Evolutionary conservation across 2,797 vertebrate species (phyloP).

Genomic region (Gymnodraco acuticeps): DNA sequence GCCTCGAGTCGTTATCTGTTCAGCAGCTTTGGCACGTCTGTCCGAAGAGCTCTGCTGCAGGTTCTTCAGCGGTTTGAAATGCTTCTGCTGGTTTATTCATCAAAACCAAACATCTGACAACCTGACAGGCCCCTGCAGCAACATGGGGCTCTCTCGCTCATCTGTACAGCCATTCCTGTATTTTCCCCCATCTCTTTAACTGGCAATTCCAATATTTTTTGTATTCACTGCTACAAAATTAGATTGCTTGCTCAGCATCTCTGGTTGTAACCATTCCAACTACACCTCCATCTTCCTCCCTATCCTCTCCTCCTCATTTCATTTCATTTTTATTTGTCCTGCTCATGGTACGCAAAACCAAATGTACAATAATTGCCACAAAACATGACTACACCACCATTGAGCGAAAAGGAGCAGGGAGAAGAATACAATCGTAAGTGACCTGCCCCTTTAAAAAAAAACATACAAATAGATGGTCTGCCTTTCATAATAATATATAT

Average conservation of each 20-base stretch:
- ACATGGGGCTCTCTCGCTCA: slow-evolving; percentile 5
- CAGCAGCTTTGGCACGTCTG: slow-evolving; percentile 40
- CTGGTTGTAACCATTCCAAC: background rate
- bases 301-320: slow-evolving; percentile 5
- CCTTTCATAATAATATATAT: no score
- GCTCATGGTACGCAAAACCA: no score
- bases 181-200: slow-evolving; percentile 12
- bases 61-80: slow-evolving; percentile 38
- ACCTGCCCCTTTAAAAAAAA: no score
- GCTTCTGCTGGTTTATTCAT: slow-evolving; percentile 73
- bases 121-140: slow-evolving; percentile 59
- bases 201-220: background rate
- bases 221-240: slow-evolving; percentile 1
- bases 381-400: no score
- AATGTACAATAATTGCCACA: no score
- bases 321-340: no score
- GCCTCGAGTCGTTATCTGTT: slow-evolving; percentile 29
- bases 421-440: no score
- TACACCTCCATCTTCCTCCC: background rate
- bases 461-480: no score
- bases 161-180: slow-evolving; percentile 11
- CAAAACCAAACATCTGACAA: slow-evolving; percentile 52
- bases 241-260: slow-evolving; percentile 19
- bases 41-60: slow-evolving; percentile 41
- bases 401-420: no score